Evolutionary conservation across 2,888 invertebrate species (phyloP).

Genomic region (Celastrina argiolus): DNA sequence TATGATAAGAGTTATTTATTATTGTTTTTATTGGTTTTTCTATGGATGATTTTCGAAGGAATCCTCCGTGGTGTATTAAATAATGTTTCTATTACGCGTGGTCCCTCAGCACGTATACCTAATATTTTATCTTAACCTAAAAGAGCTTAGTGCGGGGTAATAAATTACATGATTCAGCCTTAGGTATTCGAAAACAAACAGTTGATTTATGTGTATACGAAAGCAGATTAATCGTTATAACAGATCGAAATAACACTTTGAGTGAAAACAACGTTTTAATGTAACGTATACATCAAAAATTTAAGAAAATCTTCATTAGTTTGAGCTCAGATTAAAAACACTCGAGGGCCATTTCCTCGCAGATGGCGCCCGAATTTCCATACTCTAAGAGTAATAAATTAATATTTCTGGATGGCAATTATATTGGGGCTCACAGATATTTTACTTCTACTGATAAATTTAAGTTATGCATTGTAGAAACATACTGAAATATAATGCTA

Average conservation of each 20-base stretch:
- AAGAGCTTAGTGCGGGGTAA: conserved; percentile 32
- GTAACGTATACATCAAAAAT: conserved; percentile 39
- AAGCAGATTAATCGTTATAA: conserved; percentile 42
- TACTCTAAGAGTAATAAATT: conserved; percentile 63
- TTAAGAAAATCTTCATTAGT: conserved; percentile 61
- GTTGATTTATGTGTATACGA: conserved; percentile 39
- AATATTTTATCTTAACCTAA: conserved; percentile 30
- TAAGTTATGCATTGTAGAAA: background rate
- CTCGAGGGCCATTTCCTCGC: conserved; percentile 46
- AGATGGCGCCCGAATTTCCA: conserved; percentile 53
- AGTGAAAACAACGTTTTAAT: conserved; percentile 34
- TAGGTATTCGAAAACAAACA: conserved; percentile 40
- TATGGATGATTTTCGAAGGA: conserved; percentile 54
- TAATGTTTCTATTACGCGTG: conserved; percentile 45
- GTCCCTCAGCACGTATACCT: conserved; percentile 25
- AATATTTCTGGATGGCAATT: conserved; percentile 45
- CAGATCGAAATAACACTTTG: conserved; percentile 37
- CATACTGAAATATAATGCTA: no score
- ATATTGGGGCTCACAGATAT: conserved; percentile 1
- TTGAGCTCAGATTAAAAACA: conserved; percentile 64
- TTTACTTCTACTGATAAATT: background rate
- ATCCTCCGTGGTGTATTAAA: conserved; percentile 49
- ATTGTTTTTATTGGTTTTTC: conserved; percentile 78
- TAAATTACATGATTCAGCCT: conserved; percentile 38
- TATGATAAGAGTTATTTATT: conserved; percentile 79